A percentile compares a stretch with the other conserved stretches of the same genome.
These are phyloP conservation scores for Hypselothyrea guttata DNA, from an alignment of 2,888 invertebrate genomes.

Conservation along the genomic window DNA sequence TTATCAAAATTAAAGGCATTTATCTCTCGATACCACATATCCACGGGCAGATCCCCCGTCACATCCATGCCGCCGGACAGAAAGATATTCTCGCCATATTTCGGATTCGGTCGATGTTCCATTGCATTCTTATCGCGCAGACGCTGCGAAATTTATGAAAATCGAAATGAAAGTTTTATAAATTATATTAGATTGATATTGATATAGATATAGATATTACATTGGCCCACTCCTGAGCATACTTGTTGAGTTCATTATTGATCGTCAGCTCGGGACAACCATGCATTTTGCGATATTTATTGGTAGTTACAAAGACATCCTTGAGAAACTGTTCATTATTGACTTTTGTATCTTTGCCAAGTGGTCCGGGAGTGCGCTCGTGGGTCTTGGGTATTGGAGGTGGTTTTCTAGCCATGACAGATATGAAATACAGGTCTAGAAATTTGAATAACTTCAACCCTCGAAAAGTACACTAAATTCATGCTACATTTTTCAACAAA, in stretches of 20 bases:
- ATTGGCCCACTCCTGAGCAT: constrained; percentile 89
- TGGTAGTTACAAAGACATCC: constrained; percentile 83
- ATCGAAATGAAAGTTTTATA: background rate
- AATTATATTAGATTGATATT: background rate
- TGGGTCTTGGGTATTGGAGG: constrained; percentile 58
- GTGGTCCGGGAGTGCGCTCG: constrained; percentile 51
- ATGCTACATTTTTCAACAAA: background rate
- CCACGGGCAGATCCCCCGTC: constrained; percentile 66
- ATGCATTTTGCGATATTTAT: constrained; percentile 87
- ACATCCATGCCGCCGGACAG: constrained; percentile 88
- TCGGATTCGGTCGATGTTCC: constrained; percentile 89
- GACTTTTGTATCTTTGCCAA: constrained; percentile 56
- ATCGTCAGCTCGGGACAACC: constrained; percentile 87
- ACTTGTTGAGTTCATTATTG: constrained; percentile 86
- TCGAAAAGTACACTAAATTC: too few species aligned
- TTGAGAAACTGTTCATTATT: constrained; percentile 57
- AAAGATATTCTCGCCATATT: constrained; percentile 93
- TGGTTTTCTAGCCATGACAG: constrained; percentile 39
- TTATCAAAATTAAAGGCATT: constrained; percentile 86
- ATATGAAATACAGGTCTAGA: background rate
- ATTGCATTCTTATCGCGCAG: constrained; percentile 83
- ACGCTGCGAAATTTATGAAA: constrained; percentile 42
- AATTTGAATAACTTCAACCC: too few species aligned
- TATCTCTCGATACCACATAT: constrained; percentile 90
- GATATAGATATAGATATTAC: constrained; percentile 65